Evolutionary conservation across 2,113 vertebrate genomes (phyloP).

Genomic region (Engraulis encrasicolus): DNA sequence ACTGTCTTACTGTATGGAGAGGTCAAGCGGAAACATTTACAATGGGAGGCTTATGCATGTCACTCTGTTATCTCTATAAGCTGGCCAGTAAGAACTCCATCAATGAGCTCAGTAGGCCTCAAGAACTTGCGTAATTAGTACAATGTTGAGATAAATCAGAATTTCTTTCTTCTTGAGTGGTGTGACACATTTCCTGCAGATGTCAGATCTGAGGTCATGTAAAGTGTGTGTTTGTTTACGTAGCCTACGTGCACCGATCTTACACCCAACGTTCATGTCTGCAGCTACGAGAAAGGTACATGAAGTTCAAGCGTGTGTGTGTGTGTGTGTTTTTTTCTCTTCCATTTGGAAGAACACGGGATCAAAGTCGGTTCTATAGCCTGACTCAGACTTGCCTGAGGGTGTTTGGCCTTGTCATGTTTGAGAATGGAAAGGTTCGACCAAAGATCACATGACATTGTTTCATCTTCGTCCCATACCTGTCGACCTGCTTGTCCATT

Average conservation of each 20-base stretch:
- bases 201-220: neutral
- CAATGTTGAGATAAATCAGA: neutral
- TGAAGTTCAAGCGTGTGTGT: slow-evolving; percentile 43
- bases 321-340: slow-evolving; percentile 57
- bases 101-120: neutral
- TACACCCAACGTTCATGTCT: too few species aligned
- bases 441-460: slow-evolving; percentile 35
- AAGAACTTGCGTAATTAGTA: neutral
- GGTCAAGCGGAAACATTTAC: neutral
- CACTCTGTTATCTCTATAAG: neutral
- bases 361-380: slow-evolving; percentile 62
- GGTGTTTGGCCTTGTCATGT: slow-evolving; percentile 50
- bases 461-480: slow-evolving; percentile 64
- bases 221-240: neutral
- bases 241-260: neutral
- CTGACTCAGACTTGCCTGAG: slow-evolving; percentile 56
- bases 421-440: slow-evolving; percentile 40
- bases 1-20: neutral
- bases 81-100: neutral
- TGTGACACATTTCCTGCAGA: neutral
- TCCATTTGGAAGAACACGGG: slow-evolving; percentile 55
- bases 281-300: too few species aligned
- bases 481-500: slow-evolving; percentile 50
- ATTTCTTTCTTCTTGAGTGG: neutral
- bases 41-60: neutral